phyloP scores from a whole-genome alignment of 2,113 vertebrate genomes.

The Struthio camelus region DNA sequence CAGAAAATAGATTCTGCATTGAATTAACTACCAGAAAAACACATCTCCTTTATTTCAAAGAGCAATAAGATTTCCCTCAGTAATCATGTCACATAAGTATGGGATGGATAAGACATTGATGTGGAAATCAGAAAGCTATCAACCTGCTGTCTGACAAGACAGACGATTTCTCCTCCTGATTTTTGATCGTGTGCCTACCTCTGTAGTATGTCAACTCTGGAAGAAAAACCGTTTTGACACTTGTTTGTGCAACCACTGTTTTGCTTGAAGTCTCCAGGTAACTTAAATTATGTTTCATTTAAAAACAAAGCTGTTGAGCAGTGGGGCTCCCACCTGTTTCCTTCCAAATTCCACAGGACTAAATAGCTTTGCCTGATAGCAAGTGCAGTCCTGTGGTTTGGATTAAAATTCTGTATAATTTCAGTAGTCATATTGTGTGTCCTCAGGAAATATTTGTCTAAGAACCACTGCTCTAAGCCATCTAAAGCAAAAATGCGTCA shows the following conservation, averaged over 20 bases:
- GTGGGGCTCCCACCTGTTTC: background rate
- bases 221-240: background rate
- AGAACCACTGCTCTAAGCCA: background rate
- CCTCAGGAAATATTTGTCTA: background rate
- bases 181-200: background rate
- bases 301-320: background rate
- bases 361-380: background rate
- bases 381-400: background rate
- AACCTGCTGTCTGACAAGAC: background rate
- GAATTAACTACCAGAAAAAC: background rate
- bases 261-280: background rate
- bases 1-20: background rate
- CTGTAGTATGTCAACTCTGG: background rate
- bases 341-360: background rate
- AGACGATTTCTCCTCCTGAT: background rate
- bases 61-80: background rate
- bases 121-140: background rate
- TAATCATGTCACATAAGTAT: background rate
- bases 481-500: background rate
- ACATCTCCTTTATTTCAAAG: constrained; percentile 7
- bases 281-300: background rate
- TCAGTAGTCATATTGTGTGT: background rate
- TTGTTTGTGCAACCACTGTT: background rate
- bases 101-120: background rate
- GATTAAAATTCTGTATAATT: background rate